A percentile compares a stretch with the other conserved stretches of the same genome.
Conservation (phyloP, 2,888 invertebrate species). For the Pseudococcus viburni region DNA sequence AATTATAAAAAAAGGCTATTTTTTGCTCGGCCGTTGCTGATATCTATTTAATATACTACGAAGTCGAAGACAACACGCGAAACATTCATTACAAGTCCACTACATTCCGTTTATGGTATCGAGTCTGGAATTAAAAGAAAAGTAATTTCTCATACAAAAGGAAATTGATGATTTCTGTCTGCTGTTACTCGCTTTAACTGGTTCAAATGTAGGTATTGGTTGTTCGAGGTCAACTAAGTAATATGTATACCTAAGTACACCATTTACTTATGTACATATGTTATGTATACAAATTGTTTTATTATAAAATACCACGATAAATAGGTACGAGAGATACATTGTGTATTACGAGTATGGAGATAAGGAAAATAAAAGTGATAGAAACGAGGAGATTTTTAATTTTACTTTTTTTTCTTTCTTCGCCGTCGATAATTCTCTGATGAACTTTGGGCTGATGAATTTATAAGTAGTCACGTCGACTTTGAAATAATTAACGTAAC, state of each 20-base stretch:
- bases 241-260: background rate
- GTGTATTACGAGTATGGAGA: background rate
- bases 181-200: slow-evolving; percentile 53
- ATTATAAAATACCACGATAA: background rate
- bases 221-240: slow-evolving; percentile 36
- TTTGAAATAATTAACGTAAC: background rate
- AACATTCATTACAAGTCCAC: slow-evolving; percentile 46
- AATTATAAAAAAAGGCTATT: slow-evolving; percentile 16
- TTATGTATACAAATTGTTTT: slow-evolving; percentile 41
- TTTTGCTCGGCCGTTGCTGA: background rate
- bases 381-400: background rate
- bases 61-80: slow-evolving; percentile 30
- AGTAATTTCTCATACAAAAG: slow-evolving; percentile 60
- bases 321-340: background rate
- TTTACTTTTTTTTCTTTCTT: background rate
- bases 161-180: slow-evolving; percentile 57
- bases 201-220: slow-evolving; percentile 56
- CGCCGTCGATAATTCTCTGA: background rate
- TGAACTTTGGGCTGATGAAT: background rate
- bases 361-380: background rate
- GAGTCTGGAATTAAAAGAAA: slow-evolving; percentile 60
- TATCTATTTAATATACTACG: background rate
- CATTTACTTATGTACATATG: background rate
- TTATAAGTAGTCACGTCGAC: background rate
- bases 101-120: slow-evolving; percentile 61